A percentile compares a stretch with the other conserved stretches of the same genome.
Evolutionary conservation across 2,888 invertebrate genomes (phyloP).

Genomic region (Eupithecia abbreviata): DNA sequence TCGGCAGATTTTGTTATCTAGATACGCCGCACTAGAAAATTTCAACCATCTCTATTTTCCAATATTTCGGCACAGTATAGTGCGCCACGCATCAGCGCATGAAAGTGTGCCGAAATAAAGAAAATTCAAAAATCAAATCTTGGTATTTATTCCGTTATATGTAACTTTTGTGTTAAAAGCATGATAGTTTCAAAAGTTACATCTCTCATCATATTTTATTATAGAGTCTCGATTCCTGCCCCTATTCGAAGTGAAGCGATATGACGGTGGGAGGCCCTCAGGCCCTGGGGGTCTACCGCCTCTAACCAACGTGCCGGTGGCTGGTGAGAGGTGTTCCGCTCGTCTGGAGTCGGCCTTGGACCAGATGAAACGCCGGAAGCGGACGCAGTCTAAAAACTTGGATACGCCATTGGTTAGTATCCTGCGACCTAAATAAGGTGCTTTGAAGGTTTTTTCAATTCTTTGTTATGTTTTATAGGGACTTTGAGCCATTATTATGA

Average conservation of each 20-base stretch:
- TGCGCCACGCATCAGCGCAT: no score
- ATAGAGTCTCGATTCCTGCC: conserved; percentile 78
- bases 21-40: not conserved
- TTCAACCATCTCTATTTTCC: not conserved
- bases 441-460: not conserved
- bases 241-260: conserved; percentile 73
- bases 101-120: no score
- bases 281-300: conserved; percentile 63
- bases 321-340: conserved; percentile 85
- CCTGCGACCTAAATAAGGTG: not conserved
- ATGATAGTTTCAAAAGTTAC: not conserved
- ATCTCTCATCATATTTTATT: conserved; percentile 44
- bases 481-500: no score
- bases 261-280: conserved; percentile 67
- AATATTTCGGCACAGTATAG: no score
- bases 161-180: no score
- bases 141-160: no score
- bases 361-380: conserved; percentile 84
- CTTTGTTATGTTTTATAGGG: no score
- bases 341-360: conserved; percentile 87
- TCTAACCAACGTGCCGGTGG: conserved; percentile 68
- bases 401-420: conserved; percentile 72
- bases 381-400: conserved; percentile 78
- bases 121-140: no score
- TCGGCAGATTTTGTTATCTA: not conserved